A percentile compares a stretch with the other conserved stretches of the same genome.
These are phyloP conservation scores for Perca schrenkii DNA, from an alignment of 2,113 vertebrate species.

Conservation along the genomic window DNA sequence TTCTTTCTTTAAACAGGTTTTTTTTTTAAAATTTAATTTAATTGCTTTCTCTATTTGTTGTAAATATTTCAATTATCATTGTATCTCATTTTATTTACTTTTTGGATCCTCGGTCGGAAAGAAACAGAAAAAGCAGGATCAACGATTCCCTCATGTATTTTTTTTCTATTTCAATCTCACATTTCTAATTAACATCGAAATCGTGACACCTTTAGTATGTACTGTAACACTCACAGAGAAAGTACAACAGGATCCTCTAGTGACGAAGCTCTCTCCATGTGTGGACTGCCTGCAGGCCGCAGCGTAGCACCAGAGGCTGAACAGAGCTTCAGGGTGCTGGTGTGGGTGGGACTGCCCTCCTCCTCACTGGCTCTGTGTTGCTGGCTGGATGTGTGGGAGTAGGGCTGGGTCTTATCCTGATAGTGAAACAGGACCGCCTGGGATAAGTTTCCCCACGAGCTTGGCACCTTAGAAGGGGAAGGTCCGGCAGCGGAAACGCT, in stretches of 20 bases:
- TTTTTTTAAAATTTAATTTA: too few relatives aligned
- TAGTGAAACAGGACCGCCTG: constrained; percentile 70
- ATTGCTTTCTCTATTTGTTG: too few relatives aligned
- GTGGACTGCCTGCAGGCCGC: constrained; percentile 8
- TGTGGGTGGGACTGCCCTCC: constrained; percentile 82
- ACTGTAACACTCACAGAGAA: constrained; percentile 89
- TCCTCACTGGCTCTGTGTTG: constrained; percentile 79
- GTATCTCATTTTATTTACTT: too few relatives aligned
- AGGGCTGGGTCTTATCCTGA: constrained; percentile 26
- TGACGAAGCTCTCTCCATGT: constrained; percentile 79
- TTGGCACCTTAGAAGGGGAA: constrained; percentile 57
- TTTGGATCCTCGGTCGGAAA: too few relatives aligned
- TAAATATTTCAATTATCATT: too few relatives aligned
- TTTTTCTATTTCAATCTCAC: too few relatives aligned
- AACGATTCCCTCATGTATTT: too few relatives aligned
- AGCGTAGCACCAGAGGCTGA: constrained; percentile 22
- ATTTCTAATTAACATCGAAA: too few relatives aligned
- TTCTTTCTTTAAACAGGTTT: too few relatives aligned
- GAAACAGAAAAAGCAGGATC: too few relatives aligned
- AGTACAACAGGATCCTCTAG: constrained; percentile 92
- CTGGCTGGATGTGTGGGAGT: constrained; percentile 71
- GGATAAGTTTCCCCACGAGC: constrained; percentile 41
- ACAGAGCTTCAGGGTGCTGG: constrained; percentile 79
- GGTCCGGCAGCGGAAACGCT: constrained; percentile 75
- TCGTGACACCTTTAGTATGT: too few relatives aligned